These are phyloP conservation scores for Menidia beryllina DNA, from an alignment of 2,113 vertebrate genomes.

Conservation along the genomic window DNA sequence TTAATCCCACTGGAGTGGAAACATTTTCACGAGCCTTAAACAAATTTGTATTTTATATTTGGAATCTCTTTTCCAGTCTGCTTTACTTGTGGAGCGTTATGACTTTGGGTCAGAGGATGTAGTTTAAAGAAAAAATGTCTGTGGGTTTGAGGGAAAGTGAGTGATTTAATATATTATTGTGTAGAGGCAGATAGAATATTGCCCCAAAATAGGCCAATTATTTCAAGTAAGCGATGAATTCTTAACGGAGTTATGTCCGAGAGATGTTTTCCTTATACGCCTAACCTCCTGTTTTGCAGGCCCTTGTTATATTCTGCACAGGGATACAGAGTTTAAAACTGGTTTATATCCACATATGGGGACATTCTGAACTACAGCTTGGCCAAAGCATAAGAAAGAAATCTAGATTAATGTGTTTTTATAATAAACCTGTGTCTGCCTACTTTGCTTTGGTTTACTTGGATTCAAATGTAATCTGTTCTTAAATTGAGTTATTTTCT, in stretches of 20 bases:
- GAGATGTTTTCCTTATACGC: conserved; percentile 53
- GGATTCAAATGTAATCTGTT: neutral
- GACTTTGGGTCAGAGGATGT: conserved; percentile 46
- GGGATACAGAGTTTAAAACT: neutral
- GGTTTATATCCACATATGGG: conserved; percentile 20
- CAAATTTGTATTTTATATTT: conserved; percentile 76
- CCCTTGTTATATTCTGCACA: conserved; percentile 24
- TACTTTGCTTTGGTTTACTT: conserved; percentile 1
- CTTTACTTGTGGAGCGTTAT: conserved; percentile 50
- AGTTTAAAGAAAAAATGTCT: conserved; percentile 38
- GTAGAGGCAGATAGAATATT: conserved; percentile 55
- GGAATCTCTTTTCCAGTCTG: conserved; percentile 48
- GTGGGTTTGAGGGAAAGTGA: conserved; percentile 44
- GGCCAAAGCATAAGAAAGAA: conserved; percentile 31
- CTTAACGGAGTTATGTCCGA: conserved; percentile 55
- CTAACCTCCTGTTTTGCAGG: conserved; percentile 53
- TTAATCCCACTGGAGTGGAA: conserved; percentile 73
- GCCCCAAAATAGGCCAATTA: conserved; percentile 76
- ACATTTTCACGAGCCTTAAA: conserved; percentile 72
- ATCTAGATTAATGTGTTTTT: conserved; percentile 25
- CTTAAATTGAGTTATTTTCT: neutral
- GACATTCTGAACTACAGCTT: conserved; percentile 42
- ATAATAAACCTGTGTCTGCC: conserved; percentile 9
- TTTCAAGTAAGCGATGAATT: conserved; percentile 72
- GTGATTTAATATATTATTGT: conserved; percentile 73